Evolutionary conservation across 2,797 vertebrate genomes (phyloP), one percentile per base, ranked within the genome.

Genomic region (Mormyrops boulengeri): DNA sequence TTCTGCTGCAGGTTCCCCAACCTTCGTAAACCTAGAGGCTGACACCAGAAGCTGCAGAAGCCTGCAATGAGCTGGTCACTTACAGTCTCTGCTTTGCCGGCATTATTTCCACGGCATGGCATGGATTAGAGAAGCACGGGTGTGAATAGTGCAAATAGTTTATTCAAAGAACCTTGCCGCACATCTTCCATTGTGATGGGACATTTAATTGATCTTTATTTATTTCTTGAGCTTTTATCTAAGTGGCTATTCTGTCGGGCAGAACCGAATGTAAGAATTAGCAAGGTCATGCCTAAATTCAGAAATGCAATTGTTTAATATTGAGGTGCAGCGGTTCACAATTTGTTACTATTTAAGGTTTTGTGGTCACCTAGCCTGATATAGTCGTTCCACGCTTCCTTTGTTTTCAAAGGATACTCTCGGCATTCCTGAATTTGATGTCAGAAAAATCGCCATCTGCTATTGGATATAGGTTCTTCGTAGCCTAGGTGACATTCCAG

Each of bases 31-130:
- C 30, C 52, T 87, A 60, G 92, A n/a, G 4, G 49, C 22, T 30
- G 84, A 52, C 1, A 52, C 73, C 69, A 88, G 34, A 86, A 94
- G 93, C 94, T 95, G 94, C 95, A 95, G 94, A 93, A 92, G 41
- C 80, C 80, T 34, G 12, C 17, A 19, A 22, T 11, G 6, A 22
- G 11, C 80, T 22, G 38, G n/a, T 12, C 69, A 30, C 17, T 26
- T 30, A n/a, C 77, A 34, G 8, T 26, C 22, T 19, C n/a, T 4
- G 26, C 9, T 62, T 62, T 8, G 7, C 41, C 2, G 5, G 4
- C 50, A 38, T 66, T 41, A 9, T 84, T 60, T 22, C 60, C 47
- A 26, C n/a, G 57, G 80, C 26, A 26, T 44, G 9, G 38, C 12
- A 60, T 26, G 55, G 89, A 86, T 34, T 86, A 49, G 17, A 44